A percentile compares a stretch with the other conserved stretches of the same genome.
These are phyloP conservation scores for Corydoras maculifer DNA, from an alignment of 2,113 vertebrate genomes.

Conservation along the genomic window DNA sequence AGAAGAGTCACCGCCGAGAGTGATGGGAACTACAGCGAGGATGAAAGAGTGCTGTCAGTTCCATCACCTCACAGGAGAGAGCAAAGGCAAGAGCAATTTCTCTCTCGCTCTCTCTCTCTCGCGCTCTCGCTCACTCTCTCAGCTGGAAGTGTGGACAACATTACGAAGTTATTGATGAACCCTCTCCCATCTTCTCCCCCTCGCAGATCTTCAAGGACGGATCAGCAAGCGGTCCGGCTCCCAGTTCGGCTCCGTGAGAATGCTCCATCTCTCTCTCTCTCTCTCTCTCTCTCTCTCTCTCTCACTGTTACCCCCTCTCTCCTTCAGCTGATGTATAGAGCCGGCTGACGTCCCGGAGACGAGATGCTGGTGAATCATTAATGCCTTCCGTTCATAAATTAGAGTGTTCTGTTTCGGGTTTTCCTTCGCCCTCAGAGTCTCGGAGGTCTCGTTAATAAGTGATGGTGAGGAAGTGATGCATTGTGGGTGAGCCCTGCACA, in stretches of 20 bases:
- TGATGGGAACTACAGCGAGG: background rate
- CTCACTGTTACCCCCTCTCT: background rate
- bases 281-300: background rate
- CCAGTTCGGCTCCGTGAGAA: constrained; percentile 1
- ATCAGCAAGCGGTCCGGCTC: background rate
- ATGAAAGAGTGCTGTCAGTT: constrained; percentile 24
- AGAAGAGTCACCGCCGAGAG: constrained; percentile 3
- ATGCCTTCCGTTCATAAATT: constrained; percentile 46
- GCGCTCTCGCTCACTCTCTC: background rate
- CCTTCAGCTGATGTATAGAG: constrained; percentile 38
- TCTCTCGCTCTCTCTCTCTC: background rate
- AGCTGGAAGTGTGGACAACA: constrained; percentile 23
- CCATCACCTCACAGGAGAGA: constrained; percentile 1
- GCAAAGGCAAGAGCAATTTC: constrained; percentile 18
- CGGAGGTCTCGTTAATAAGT: constrained; percentile 39
- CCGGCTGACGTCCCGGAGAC: constrained; percentile 35
- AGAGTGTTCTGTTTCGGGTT: constrained; percentile 32
- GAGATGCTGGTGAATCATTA: constrained; percentile 47
- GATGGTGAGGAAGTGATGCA: constrained; percentile 26
- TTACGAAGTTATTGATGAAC: constrained; percentile 40
- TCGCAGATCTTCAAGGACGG: constrained; percentile 40
- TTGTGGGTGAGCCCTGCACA: background rate
- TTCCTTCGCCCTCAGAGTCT: constrained; percentile 23
- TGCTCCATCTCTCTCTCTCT: no score
- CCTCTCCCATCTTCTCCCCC: constrained; percentile 19